These are phyloP conservation scores for Accipiter virgatus DNA, from an alignment of 2,113 vertebrate species.

Conservation along the genomic window DNA sequence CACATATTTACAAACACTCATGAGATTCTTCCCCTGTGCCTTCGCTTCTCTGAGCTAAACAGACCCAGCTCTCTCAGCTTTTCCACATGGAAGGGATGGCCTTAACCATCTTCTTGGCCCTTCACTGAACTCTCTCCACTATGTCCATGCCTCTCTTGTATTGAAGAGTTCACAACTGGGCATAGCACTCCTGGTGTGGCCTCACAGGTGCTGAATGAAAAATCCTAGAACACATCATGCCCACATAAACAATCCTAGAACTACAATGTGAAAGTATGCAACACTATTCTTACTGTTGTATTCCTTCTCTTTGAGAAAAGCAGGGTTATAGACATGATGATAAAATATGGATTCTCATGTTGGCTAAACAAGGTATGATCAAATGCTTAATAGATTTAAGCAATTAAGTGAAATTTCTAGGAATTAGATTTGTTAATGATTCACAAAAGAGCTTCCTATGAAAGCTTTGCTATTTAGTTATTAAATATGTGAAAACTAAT, in stretches of 20 bases:
- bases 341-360: neutral
- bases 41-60: neutral
- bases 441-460: neutral
- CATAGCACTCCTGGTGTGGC: neutral
- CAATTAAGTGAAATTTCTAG: neutral
- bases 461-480: neutral
- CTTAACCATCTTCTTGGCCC: neutral
- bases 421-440: neutral
- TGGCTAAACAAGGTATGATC: neutral
- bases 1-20: neutral
- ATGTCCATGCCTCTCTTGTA: neutral
- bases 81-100: neutral
- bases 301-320: neutral
- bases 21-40: rapidly evolving
- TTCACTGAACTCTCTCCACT: neutral
- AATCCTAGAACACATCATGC: neutral
- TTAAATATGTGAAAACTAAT: neutral
- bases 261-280: neutral
- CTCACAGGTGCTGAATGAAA: neutral
- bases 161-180: neutral
- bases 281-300: neutral
- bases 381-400: neutral
- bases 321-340: neutral
- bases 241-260: neutral
- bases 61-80: neutral